Percentiles rank a stretch among this genome's conserved stretches.
These are phyloP conservation scores for Pogonus chalceus DNA, from an alignment of 1,140 invertebrate genomes.

Conservation along the genomic window DNA sequence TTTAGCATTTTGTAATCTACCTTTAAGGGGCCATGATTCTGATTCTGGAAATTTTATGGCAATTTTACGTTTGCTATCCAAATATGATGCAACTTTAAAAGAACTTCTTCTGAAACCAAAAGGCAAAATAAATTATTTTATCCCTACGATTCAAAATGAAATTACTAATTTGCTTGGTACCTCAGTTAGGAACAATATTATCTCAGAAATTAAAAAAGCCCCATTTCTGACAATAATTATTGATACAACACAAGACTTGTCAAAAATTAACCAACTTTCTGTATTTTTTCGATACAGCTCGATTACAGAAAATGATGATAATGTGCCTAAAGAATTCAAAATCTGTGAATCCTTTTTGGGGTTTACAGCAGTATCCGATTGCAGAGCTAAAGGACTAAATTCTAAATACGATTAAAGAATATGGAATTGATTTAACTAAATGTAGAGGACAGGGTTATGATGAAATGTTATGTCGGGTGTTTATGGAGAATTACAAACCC, in stretches of 20 bases:
- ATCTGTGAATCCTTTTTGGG: slow-evolving; percentile 19
- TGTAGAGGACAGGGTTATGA: slow-evolving; percentile 20
- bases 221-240: slow-evolving; percentile 18
- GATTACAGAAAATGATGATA: slow-evolving; percentile 15
- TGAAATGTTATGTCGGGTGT: slow-evolving; percentile 17
- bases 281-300: too few species aligned
- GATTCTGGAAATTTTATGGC: too few species aligned
- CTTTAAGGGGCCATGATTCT: too few species aligned
- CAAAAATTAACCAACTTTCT: slow-evolving; percentile 18
- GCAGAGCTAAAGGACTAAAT: slow-evolving; percentile 18
- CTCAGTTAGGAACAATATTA: too few species aligned
- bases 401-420: slow-evolving; percentile 16
- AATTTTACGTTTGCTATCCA: too few species aligned
- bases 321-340: slow-evolving; percentile 16
- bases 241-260: too few species aligned
- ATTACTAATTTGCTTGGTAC: slow-evolving; percentile 18
- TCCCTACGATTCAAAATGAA: slow-evolving; percentile 18
- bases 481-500: slow-evolving; percentile 17
- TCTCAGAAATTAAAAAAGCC: slow-evolving; percentile 17
- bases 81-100: slow-evolving; percentile 11
- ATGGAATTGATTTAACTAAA: slow-evolving; percentile 18
- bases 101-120: slow-evolving; percentile 16
- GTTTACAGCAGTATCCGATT: slow-evolving; percentile 19
- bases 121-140: slow-evolving; percentile 18
- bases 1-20: too few species aligned